Percentiles rank a stretch among this genome's conserved stretches.
Evolutionary conservation across 2,888 invertebrate species (phyloP).

Genomic region (Cheilosia scutellata): DNA sequence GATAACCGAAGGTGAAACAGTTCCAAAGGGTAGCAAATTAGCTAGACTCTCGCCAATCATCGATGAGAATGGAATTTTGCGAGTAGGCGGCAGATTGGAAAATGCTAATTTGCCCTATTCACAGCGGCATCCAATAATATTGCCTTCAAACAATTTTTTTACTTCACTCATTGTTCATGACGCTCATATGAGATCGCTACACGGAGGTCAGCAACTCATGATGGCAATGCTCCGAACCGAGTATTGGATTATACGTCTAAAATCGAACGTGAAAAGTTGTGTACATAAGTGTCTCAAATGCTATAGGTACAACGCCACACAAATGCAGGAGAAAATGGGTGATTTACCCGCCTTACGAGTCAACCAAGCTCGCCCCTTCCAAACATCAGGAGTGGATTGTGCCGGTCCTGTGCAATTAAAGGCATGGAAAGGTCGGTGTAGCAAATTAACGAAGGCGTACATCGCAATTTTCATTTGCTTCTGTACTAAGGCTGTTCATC

Average conservation of each 20-base stretch:
- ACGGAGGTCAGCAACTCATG: slow-evolving; percentile 35
- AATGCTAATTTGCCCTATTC: slow-evolving; percentile 12
- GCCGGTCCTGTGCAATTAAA: not conserved
- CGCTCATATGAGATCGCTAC: slow-evolving; percentile 1
- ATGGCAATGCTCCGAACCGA: slow-evolving; percentile 5
- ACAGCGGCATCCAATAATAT: slow-evolving; percentile 20
- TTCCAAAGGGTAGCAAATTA: not conserved
- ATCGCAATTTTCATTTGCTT: slow-evolving; percentile 51
- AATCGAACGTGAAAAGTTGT: not conserved
- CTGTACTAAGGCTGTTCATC: slow-evolving; percentile 50
- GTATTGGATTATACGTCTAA: slow-evolving; percentile 10
- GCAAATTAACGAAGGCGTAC: slow-evolving; percentile 1
- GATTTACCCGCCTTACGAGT: not conserved
- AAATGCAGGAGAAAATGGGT: not conserved
- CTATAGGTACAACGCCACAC: not conserved
- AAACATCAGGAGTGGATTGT: not conserved
- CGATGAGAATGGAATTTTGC: not conserved
- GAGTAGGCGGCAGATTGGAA: slow-evolving; percentile 20
- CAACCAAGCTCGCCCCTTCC: not conserved
- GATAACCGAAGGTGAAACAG: not conserved
- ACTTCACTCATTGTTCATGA: slow-evolving; percentile 1
- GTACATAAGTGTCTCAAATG: not conserved
- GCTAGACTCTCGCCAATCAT: slow-evolving; percentile 13
- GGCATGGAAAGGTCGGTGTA: not conserved
- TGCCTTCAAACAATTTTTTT: slow-evolving; percentile 1